Conservation (phyloP, 2,113 vertebrate genomes). For the Hippocampus barbouri region DNA sequence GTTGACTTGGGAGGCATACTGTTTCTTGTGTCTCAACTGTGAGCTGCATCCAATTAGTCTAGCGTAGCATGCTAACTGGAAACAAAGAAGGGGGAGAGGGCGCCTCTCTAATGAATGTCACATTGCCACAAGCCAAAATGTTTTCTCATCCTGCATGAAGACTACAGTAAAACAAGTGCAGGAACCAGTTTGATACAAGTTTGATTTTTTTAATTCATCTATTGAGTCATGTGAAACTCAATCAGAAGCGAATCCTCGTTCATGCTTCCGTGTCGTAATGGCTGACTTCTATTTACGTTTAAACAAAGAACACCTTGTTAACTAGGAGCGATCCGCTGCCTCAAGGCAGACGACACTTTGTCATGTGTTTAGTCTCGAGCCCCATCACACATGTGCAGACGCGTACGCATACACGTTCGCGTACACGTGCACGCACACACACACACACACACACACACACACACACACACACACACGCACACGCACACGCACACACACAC, state of each 20-base stretch:
- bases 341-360: neutral
- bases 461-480: neutral
- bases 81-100: neutral
- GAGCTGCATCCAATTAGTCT: conserved; percentile 3
- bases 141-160: neutral
- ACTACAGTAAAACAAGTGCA: neutral
- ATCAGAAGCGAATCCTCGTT: neutral
- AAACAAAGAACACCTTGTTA: conserved; percentile 5
- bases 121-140: neutral
- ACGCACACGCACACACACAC: neutral
- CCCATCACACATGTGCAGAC: neutral
- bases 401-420: neutral
- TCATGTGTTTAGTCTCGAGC: neutral
- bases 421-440: conserved; percentile 1
- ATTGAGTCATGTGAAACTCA: neutral
- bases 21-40: neutral
- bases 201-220: neutral
- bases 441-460: neutral
- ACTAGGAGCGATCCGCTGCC: neutral
- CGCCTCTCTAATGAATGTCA: neutral
- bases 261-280: neutral
- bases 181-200: neutral
- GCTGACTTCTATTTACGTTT: neutral
- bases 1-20: neutral
- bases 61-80: neutral